Percentiles rank a stretch among this genome's conserved stretches.
phyloP scores from a whole-genome alignment of 2,888 invertebrate species.

The Linyphia triangularis region DNA sequence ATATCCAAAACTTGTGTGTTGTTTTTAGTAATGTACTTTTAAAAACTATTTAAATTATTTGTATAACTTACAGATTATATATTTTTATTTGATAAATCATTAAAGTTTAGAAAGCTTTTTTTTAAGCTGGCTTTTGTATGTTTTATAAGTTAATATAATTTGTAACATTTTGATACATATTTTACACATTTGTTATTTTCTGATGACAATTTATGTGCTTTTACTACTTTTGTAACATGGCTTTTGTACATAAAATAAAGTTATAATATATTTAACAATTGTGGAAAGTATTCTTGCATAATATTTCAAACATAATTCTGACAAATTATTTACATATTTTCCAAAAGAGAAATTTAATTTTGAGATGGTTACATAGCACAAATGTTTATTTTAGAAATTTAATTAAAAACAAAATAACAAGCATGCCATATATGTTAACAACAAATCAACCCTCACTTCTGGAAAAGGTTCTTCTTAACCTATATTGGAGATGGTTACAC shows the following conservation, averaged over 20 bases:
- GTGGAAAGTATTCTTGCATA: background rate
- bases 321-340: no score
- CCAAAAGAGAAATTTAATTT: no score
- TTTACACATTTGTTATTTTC: conserved; percentile 56
- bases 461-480: no score
- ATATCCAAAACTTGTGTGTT: background rate
- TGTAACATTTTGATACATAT: conserved; percentile 58
- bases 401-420: no score
- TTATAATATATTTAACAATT: conserved; percentile 1
- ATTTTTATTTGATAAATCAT: background rate
- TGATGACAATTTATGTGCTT: conserved; percentile 45
- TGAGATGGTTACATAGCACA: no score
- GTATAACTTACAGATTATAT: background rate
- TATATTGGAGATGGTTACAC: no score
- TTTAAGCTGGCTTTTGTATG: background rate
- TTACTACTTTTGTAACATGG: conserved; percentile 51
- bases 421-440: no score
- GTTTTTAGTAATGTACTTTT: background rate
- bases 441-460: no score
- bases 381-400: no score
- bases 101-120: background rate
- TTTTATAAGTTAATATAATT: conserved; percentile 24
- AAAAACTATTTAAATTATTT: background rate
- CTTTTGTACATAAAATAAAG: conserved; percentile 60
- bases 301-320: no score